These are phyloP conservation scores for Creontiades dilutus DNA, from an alignment of 2,888 invertebrate species.

Conservation along the genomic window DNA sequence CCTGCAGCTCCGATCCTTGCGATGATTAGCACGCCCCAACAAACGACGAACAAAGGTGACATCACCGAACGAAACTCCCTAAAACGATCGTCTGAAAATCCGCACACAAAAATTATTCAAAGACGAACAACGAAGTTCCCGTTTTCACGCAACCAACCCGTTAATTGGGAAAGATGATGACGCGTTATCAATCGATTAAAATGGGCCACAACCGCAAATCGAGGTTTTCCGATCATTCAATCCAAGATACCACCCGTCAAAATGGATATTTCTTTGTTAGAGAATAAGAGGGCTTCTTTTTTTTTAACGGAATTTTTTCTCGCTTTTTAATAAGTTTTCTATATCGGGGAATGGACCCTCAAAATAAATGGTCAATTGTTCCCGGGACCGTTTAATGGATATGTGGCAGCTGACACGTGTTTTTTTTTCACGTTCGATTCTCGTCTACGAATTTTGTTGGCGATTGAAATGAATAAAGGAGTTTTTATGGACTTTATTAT, in stretches of 20 bases:
- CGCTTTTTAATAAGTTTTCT: neutral
- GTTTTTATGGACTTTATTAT: too few relatives aligned
- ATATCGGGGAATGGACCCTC: neutral
- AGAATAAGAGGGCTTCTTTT: neutral
- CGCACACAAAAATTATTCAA: neutral
- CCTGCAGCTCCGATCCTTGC: conserved; percentile 5
- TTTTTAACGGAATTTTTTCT: neutral
- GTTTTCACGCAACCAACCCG: neutral
- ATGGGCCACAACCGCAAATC: neutral
- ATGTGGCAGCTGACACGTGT: too few relatives aligned
- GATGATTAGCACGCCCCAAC: neutral
- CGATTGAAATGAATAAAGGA: too few relatives aligned
- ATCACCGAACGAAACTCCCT: neutral
- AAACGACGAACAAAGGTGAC: neutral
- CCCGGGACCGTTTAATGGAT: neutral
- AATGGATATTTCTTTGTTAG: neutral
- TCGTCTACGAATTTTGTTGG: too few relatives aligned
- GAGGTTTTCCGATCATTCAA: neutral
- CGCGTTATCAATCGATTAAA: neutral
- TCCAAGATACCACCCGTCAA: neutral
- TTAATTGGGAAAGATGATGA: neutral
- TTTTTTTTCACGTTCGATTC: too few relatives aligned
- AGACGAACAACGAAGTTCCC: neutral
- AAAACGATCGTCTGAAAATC: neutral
- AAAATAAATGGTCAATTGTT: neutral